phyloP scores from a whole-genome alignment of 2,888 invertebrate species.

The Acleris cristana region DNA sequence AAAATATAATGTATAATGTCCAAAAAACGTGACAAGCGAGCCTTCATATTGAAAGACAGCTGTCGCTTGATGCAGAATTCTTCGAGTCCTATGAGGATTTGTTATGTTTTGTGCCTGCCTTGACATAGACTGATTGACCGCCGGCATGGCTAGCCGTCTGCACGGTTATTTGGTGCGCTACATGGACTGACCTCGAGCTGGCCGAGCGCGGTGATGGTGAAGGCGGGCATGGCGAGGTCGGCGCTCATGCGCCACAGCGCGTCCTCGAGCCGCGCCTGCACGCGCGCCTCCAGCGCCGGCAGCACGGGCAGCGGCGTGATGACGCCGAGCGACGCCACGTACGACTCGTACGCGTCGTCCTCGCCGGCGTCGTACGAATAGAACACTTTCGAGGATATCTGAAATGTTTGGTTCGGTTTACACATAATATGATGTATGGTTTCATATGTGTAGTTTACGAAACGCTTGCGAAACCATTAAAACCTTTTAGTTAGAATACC shows the following conservation, averaged over 20 bases:
- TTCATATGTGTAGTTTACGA: too few relatives aligned
- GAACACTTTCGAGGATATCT: slow-evolving; percentile 74
- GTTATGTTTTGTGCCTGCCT: too few relatives aligned
- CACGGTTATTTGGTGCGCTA: too few relatives aligned
- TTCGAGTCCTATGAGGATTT: too few relatives aligned
- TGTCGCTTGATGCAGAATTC: too few relatives aligned
- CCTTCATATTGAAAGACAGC: too few relatives aligned
- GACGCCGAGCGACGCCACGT: slow-evolving; percentile 65
- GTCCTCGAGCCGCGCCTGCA: slow-evolving; percentile 68
- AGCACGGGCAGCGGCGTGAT: slow-evolving; percentile 71
- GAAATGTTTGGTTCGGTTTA: slow-evolving; percentile 1
- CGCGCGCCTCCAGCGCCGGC: slow-evolving; percentile 65
- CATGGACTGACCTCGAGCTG: slow-evolving; percentile 62
- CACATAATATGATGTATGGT: too few relatives aligned
- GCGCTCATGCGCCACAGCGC: slow-evolving; percentile 74
- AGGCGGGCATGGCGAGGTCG: slow-evolving; percentile 74
- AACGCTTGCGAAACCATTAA: too few relatives aligned
- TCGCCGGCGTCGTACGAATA: slow-evolving; percentile 73
- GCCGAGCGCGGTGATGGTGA: slow-evolving; percentile 69
- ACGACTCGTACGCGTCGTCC: slow-evolving; percentile 72
- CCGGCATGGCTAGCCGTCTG: too few relatives aligned
- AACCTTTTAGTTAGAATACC: too few relatives aligned
- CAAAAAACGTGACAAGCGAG: too few relatives aligned
- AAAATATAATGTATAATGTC: background rate
- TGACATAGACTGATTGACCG: too few relatives aligned